Base-by-base conservation (phyloP, 2,797 vertebrate species). In the Gymnoscopelus braueri region DNA sequence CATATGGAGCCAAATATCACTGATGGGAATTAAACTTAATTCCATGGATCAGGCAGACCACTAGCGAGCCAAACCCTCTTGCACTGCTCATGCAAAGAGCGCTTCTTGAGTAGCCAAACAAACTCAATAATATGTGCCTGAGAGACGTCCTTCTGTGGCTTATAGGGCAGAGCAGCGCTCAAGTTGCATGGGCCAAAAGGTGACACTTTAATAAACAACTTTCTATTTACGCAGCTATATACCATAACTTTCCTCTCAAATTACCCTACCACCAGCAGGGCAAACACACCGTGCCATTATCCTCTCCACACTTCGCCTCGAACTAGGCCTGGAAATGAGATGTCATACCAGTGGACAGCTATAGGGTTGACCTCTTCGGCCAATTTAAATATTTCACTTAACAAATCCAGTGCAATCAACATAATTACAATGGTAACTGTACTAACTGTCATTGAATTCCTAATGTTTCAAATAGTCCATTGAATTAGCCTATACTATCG, bases 21-120 rank as follows among this genome's bases (percentile, higher is more conserved):
- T 59, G 74, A 74, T 82, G 83, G 87, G 86, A 84, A 92, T 85
- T 79, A 82, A 87, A 88, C 85, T 72, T 69, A 82, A 84, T 87
- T 87, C 74, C 68, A 85, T 88, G 88, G 83, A 82, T 89, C 83
- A 60, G 69, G 57, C 72, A 75, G 81, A 88, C 71, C 67, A 75
- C 79, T 19, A 8, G 75, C 63, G 72, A 68, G 77, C 59, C 48
- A 71, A 75, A 71, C 71, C 82, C 83, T 74, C 3, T 69, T 2
- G 58, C 14, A 61, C 39, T 8, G 14, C 39, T 12, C 19, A 71
- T 52, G 67, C 24, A 1, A 1, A 14, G 19, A 13, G 3, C 48
- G 15, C 9, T 55, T 39, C 15, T 71, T 63, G 54, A 70, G 64
- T 63, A 29, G 54, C 15, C 5, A 39, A 39, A 39, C 5, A 39